Conservation (phyloP, 2,888 invertebrate species). For the Apomyelois bistriatella region DNA sequence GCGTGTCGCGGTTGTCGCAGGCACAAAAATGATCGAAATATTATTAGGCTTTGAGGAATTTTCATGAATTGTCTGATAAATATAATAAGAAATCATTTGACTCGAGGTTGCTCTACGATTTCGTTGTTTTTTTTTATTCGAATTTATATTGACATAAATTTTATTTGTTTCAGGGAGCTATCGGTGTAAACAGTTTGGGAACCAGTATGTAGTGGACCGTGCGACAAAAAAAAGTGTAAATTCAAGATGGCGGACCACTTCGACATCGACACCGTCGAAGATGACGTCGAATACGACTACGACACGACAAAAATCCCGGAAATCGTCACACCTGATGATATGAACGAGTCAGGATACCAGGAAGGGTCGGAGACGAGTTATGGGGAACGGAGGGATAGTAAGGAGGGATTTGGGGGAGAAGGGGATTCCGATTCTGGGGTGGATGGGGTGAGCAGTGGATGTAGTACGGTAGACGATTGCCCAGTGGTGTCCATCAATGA, state of each 20-base stretch:
- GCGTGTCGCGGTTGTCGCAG: too few relatives aligned
- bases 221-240: constrained; percentile 28
- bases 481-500: constrained; percentile 76
- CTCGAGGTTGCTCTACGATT: too few relatives aligned
- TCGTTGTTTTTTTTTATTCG: too few relatives aligned
- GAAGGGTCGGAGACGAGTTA: constrained; percentile 70
- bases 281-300: constrained; percentile 63
- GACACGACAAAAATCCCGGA: constrained; percentile 67
- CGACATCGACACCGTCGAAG: constrained; percentile 54
- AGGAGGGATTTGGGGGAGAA: constrained; percentile 68
- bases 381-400: constrained; percentile 67
- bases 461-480: constrained; percentile 79
- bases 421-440: constrained; percentile 78
- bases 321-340: constrained; percentile 67
- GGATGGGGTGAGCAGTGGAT: constrained; percentile 79
- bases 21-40: too few relatives aligned
- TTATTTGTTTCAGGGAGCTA: constrained; percentile 59
- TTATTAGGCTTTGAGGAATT: too few relatives aligned
- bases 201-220: constrained; percentile 69
- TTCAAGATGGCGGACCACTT: constrained; percentile 58
- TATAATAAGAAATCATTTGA: too few relatives aligned
- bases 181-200: constrained; percentile 47
- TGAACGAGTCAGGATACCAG: constrained; percentile 72
- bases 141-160: background rate
- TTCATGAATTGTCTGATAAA: too few relatives aligned